Evolutionary conservation across 1,140 invertebrate species (phyloP), one percentile per base, ranked within the genome.

Genomic region (Ericerus pela): DNA sequence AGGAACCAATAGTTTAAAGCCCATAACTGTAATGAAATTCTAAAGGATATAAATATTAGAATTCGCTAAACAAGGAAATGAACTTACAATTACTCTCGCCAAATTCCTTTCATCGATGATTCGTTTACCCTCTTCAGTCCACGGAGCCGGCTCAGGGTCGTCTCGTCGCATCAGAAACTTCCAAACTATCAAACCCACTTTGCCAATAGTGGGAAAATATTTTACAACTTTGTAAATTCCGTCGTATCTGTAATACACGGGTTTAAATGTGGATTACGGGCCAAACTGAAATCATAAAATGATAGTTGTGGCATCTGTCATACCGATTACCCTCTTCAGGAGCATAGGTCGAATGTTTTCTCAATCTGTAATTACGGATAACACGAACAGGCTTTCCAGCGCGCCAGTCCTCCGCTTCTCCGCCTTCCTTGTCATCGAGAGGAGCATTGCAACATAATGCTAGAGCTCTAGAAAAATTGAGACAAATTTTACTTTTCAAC

Each of bases 151-250:
- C 12, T 64, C 69, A 1, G 81, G 77, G 69, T 93, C 88, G 68
- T 92, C 88, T 61, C 88, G 72, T 55, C 80, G 70, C 33, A 93
- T 66, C 12, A 85, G 62, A 65, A 86, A 93, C 38, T 83, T 76
- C 87, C 87, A 93, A 11, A 93, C 82, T 6, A 76, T 71, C 65
- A 81, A 88, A 1, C 87, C 87, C 38, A 84, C 83, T 62, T 84
- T 76, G 11, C 85, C 85, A 58, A 78, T 82, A 63, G 84, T 79
- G 2, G 82, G 82, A 71, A 84, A 90, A 66, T 90, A 92, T 62
- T 85, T 88, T 0, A 87, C 81, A 5, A 91, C 79, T 69, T 86
- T 85, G 66, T 86, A 86, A 36, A 85, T 76, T 2, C 83, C 83
- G 70, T 84, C 80, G 65, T 85, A 85, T 57, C 80, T 79, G 59